Base-by-base conservation (phyloP, 2,113 vertebrate genomes). In the Anoura caudifer region DNA sequence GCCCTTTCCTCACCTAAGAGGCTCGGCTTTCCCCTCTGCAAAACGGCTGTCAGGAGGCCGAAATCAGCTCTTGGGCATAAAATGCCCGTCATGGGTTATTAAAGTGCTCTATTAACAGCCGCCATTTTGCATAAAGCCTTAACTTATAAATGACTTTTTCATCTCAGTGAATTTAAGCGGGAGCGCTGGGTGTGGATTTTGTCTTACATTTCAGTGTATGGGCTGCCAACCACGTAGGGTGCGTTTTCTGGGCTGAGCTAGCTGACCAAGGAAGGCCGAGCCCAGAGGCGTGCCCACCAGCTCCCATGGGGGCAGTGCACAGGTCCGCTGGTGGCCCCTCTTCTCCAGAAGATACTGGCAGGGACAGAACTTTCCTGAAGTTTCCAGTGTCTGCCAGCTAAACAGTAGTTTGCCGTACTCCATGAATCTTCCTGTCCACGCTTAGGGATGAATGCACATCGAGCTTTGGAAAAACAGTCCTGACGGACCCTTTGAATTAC, bases 211-310 rank as follows among this genome's bases (percentile, higher is more conserved):
- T 86, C 36, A 38, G 11, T 31, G 33, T 11, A 14, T 70, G 17
- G 36, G 56, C 31, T 36, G 20, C 14, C 3, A 5, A 0, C 11
- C 7, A 10, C 16, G n/a, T 14, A n/a, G 11, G 1, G 14, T 31
- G 19, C 22, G 15, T 56, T 36, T 54, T 86, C 73, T 15, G 28
- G 19, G 73, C 19, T 85, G 47, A 3, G 11, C n/a, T 1, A 7
- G 22, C 36, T 79, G 75, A 31, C 47, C 36, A 56, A 90, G 70
- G 69, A 65, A 83, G n/a, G 14, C 61, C 7, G 70, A 79, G 84
- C 15, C 79, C 33, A 31, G 70, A 65, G 13, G 1, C 33, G 14
- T 0, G 4, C 45, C 79, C 20, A 20, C 63, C n/a, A 24, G 15
- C 54, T 15, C 73, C 41, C 31, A 76, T 76, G 45, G 47, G 52